phyloP scores from a whole-genome alignment of 2,797 vertebrate genomes.

The Mallotus villosus region DNA sequence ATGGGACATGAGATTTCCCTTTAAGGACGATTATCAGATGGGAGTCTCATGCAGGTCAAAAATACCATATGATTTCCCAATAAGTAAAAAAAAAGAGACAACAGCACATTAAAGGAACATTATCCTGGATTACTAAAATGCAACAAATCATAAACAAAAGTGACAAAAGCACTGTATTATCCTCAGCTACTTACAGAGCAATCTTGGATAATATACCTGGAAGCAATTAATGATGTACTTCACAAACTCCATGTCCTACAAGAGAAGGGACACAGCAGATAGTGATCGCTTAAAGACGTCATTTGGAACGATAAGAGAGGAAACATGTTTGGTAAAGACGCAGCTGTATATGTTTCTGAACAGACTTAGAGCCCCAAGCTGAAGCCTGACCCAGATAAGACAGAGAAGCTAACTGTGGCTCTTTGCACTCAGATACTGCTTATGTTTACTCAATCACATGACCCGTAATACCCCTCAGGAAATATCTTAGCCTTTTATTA shows the following conservation, averaged over 20 bases:
- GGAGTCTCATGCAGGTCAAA: neutral
- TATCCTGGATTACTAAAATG: neutral
- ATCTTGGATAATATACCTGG: conserved; percentile 87
- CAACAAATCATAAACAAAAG: neutral
- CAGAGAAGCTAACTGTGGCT: neutral
- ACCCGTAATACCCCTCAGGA: neutral
- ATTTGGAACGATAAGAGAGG: conserved; percentile 11
- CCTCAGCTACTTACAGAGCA: conserved; percentile 81
- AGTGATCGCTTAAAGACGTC: conserved; percentile 4
- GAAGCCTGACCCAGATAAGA: conserved; percentile 49
- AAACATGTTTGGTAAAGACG: conserved; percentile 35
- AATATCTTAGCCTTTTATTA: neutral
- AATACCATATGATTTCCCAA: too few relatives aligned
- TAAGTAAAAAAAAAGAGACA: too few relatives aligned
- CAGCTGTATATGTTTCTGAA: conserved; percentile 44
- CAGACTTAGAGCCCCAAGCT: conserved; percentile 54
- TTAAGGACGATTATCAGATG: neutral
- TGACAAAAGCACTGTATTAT: neutral
- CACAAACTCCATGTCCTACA: conserved; percentile 85
- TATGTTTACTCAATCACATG: neutral
- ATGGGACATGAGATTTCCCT: neutral
- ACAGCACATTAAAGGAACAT: neutral
- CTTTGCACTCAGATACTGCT: neutral
- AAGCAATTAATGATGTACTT: conserved; percentile 84
- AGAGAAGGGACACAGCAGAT: conserved; percentile 40